Percentiles rank a stretch among this genome's conserved stretches.
phyloP scores from a whole-genome alignment of 2,113 vertebrate species.

The Callorhinus ursinus region DNA sequence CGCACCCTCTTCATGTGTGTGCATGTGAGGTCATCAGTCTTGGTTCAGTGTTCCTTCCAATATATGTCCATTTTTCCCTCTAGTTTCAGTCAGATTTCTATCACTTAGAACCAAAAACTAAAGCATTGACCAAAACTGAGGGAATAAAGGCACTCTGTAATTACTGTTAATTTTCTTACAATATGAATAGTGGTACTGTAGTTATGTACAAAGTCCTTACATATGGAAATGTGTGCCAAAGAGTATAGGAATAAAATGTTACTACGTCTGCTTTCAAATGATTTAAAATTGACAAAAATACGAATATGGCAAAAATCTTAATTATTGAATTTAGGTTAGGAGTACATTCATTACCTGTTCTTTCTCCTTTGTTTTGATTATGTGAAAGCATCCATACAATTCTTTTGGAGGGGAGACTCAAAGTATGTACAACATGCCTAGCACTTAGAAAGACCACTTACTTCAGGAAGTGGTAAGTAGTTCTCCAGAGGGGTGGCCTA shows the following conservation, averaged over 20 bases:
- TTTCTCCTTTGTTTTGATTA: not conserved
- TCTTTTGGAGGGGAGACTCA: not conserved
- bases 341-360: not conserved
- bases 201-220: not conserved
- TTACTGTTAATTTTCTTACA: not conserved
- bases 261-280: not conserved
- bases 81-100: conserved; percentile 17
- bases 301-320: not conserved
- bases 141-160: not conserved
- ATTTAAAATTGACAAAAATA: conserved; percentile 5
- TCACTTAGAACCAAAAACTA: not conserved
- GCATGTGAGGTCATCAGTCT: not conserved
- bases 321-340: not conserved
- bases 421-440: not conserved
- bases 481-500: not conserved
- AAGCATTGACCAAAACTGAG: not conserved
- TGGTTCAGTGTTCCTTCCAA: not conserved
- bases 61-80: not conserved
- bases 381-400: not conserved
- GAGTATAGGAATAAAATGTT: not conserved
- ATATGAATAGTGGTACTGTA: not conserved
- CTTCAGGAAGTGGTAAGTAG: not conserved
- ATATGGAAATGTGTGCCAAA: not conserved
- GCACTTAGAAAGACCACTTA: not conserved
- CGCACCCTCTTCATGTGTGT: not conserved